Evolutionary conservation across 2,113 vertebrate species (phyloP).

Genomic region (Tamias sibiricus): DNA sequence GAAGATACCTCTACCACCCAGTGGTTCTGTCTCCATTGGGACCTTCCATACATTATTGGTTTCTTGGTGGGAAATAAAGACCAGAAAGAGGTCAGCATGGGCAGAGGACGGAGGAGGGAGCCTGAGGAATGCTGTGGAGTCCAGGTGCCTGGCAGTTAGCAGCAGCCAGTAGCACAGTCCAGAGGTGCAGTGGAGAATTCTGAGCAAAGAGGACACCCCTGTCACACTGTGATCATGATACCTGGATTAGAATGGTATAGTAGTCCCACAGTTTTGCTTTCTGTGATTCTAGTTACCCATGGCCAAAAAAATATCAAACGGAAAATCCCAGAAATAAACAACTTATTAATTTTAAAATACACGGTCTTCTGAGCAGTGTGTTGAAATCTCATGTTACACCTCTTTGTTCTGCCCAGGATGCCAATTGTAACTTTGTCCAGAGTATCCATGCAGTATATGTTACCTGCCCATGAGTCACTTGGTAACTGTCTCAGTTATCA

Average conservation of each 20-base stretch:
- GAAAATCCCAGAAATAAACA: not conserved
- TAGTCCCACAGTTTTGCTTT: not conserved
- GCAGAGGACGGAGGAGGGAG: not conserved
- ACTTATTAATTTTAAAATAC: not conserved
- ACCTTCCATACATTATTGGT: not conserved
- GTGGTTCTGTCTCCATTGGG: not conserved
- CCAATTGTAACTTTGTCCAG: not conserved
- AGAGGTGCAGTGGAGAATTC: not conserved
- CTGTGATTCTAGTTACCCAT: not conserved
- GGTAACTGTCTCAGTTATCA: not conserved
- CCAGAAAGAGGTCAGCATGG: not conserved
- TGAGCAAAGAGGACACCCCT: not conserved
- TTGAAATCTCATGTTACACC: not conserved
- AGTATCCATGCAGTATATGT: too few species aligned
- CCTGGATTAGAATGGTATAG: not conserved
- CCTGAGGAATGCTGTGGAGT: fast-evolving
- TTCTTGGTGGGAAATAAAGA: not conserved
- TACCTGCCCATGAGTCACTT: not conserved
- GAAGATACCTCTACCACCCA: not conserved
- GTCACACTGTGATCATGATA: not conserved
- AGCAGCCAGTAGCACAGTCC: not conserved
- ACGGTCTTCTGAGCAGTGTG: not conserved
- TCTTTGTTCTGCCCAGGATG: not conserved
- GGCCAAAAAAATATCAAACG: not conserved
- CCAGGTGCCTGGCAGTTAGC: fast-evolving